phyloP scores from a whole-genome alignment of 64 coral and sea anemone species.

The Pocillopora verrucosa region DNA sequence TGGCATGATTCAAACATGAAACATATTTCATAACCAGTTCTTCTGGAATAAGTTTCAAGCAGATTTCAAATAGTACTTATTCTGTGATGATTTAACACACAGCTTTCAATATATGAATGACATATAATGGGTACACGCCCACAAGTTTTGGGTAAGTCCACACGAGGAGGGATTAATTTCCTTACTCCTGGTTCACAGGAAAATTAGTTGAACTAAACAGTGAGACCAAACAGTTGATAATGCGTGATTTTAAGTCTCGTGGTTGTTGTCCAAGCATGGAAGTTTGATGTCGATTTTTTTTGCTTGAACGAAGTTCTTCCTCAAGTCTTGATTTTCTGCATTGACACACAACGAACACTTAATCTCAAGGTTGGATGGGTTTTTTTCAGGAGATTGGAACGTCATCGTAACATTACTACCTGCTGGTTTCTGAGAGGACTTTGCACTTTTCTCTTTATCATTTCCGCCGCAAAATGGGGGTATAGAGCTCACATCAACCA shows the following conservation, averaged over 20 bases:
- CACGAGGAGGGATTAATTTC: no score
- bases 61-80: no score
- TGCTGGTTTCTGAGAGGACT: neutral
- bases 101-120: no score
- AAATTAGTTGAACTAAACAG: no score
- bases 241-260: neutral
- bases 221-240: no score
- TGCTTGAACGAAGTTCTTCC: neutral
- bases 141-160: no score
- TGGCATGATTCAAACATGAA: no score
- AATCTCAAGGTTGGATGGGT: neutral
- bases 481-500: neutral
- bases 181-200: no score
- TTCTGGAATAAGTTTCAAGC: no score
- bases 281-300: conserved; percentile 16
- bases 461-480: neutral
- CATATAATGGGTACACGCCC: no score
- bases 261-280: conserved; percentile 6
- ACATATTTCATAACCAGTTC: no score
- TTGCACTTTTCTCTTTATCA: neutral
- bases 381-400: neutral
- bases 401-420: neutral
- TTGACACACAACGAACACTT: neutral
- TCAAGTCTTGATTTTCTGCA: neutral
- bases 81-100: no score